Evolutionary conservation across 2,797 vertebrate species (phyloP).

Genomic region (Catostomus latipinnis): DNA sequence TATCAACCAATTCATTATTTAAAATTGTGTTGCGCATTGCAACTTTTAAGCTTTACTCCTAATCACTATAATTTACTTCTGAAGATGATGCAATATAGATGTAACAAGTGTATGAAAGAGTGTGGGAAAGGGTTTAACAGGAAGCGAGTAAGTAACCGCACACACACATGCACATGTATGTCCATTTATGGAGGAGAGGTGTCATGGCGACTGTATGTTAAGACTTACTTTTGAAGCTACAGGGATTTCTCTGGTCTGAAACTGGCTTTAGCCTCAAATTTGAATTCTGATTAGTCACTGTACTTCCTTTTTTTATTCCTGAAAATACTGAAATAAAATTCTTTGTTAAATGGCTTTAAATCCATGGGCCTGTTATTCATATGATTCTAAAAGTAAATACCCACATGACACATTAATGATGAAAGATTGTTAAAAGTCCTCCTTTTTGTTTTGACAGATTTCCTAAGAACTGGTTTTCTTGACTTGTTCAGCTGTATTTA

Average conservation of each 20-base stretch:
- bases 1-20: neutral
- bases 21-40: neutral
- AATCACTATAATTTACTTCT: neutral
- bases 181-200: neutral
- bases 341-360: neutral
- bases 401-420: neutral
- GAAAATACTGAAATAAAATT: conserved; percentile 5
- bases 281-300: conserved; percentile 15
- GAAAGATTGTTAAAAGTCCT: neutral
- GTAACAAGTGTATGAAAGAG: neutral
- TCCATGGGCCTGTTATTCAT: neutral
- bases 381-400: neutral
- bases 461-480: conserved; percentile 41
- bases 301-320: neutral
- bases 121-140: neutral
- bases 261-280: neutral
- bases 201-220: neutral
- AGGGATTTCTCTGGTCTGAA: neutral
- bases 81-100: conserved; percentile 34
- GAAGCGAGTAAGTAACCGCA: neutral
- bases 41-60: neutral
- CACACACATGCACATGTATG: neutral
- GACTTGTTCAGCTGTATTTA: conserved; percentile 69
- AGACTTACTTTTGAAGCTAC: conserved; percentile 2
- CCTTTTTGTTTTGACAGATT: conserved; percentile 55